Conservation (phyloP, 2,888 invertebrate species). For the Lycia hirtaria region DNA sequence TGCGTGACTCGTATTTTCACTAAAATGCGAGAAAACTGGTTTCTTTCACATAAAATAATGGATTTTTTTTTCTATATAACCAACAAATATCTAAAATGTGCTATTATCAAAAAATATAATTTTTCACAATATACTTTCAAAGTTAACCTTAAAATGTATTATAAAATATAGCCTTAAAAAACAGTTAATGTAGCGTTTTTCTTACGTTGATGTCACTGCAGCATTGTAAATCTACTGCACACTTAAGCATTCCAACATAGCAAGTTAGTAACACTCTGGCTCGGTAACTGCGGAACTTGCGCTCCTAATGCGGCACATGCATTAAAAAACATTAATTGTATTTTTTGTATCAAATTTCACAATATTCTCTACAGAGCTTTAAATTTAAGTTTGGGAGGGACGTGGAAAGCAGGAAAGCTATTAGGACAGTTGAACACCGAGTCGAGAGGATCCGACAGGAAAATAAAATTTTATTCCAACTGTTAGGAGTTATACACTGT, state of each 20-base stretch:
- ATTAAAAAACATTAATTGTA: slow-evolving; percentile 4
- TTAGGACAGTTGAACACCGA: slow-evolving; percentile 16
- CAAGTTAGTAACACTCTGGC: slow-evolving; percentile 4
- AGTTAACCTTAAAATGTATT: no score
- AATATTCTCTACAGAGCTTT: slow-evolving; percentile 14
- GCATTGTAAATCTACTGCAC: slow-evolving; percentile 17
- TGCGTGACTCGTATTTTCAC: no score
- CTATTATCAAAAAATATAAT: no score
- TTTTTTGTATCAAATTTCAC: slow-evolving; percentile 7
- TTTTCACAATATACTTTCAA: no score
- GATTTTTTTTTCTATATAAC: no score
- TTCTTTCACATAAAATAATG: no score
- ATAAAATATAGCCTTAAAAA: no score
- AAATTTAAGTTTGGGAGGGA: slow-evolving; percentile 14
- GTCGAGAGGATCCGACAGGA: slow-evolving; percentile 19
- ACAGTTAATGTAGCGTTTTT: background rate
- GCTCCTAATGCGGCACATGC: slow-evolving; percentile 12
- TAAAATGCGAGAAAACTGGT: no score
- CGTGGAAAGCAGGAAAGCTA: slow-evolving; percentile 14
- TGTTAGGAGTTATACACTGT: slow-evolving; percentile 16
- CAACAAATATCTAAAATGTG: no score
- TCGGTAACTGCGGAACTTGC: slow-evolving; percentile 19
- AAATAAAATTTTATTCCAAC: slow-evolving; percentile 28
- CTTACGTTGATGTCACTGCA: slow-evolving; percentile 17
- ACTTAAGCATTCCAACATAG: slow-evolving; percentile 11